Conservation (phyloP, 1,140 invertebrate genomes). For the Araneus ventricosus region DNA sequence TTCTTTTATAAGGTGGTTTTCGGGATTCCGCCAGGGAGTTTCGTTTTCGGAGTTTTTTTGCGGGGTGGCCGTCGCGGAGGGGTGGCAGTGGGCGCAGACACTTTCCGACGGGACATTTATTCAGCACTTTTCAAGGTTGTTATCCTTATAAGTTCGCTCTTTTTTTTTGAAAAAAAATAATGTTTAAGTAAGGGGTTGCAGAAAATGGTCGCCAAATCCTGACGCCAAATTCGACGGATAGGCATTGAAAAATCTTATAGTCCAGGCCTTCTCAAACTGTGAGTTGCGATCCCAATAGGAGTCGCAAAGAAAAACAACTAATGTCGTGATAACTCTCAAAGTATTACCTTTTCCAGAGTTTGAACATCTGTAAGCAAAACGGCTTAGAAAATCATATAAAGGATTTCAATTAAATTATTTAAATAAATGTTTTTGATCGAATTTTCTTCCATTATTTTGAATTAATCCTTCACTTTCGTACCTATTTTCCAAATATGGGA, state of each 20-base stretch:
- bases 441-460: too few relatives aligned
- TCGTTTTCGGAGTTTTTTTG: constrained; percentile 14
- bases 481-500: too few relatives aligned
- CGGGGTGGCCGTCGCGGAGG: neutral
- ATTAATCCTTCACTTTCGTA: too few relatives aligned
- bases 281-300: too few relatives aligned
- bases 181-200: constrained; percentile 39
- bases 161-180: neutral
- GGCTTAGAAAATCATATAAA: too few relatives aligned
- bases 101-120: constrained; percentile 55
- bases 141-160: constrained; percentile 45
- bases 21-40: constrained; percentile 37
- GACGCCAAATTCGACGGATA: neutral
- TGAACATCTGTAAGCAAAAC: too few relatives aligned
- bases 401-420: too few relatives aligned
- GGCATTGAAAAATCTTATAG: neutral
- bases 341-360: too few relatives aligned
- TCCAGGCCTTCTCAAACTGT: neutral
- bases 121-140: constrained; percentile 47
- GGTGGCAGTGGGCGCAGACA: neutral
- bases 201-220: neutral
- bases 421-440: too few relatives aligned
- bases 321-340: too few relatives aligned
- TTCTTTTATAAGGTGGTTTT: constrained; percentile 35
- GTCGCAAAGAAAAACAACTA: too few relatives aligned